A percentile compares a stretch with the other conserved stretches of the same genome.
These are phyloP conservation scores for Drosophila trapezifrons DNA, from an alignment of 1,140 invertebrate species.

Conservation along the genomic window DNA sequence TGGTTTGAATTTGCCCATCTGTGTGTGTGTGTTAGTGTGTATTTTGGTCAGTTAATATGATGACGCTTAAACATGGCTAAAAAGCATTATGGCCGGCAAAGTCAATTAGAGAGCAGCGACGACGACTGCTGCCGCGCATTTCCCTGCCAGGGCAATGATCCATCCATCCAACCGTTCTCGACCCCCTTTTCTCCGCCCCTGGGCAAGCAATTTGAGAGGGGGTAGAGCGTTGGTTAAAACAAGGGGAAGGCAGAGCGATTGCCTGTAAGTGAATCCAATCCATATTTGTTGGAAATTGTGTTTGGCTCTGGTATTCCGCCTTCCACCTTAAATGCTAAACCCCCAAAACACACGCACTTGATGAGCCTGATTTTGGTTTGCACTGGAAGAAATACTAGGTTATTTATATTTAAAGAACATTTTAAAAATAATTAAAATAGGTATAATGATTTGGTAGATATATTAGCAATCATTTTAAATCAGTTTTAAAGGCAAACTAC, in stretches of 20 bases:
- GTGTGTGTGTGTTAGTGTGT: constrained; percentile 17
- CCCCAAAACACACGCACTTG: constrained; percentile 34
- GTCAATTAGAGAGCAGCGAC: constrained; percentile 67
- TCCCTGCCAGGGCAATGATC: constrained; percentile 24
- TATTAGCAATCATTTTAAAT: not conserved
- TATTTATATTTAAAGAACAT: not conserved
- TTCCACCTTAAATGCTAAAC: constrained; percentile 34
- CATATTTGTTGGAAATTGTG: constrained; percentile 68
- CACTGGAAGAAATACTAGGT: not conserved
- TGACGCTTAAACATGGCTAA: constrained; percentile 71
- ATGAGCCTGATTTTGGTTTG: constrained; percentile 52
- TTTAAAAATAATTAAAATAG: not conserved
- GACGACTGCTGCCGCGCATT: constrained; percentile 22
- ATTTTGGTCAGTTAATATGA: constrained; percentile 59
- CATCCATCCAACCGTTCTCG: not conserved
- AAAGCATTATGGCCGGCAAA: constrained; percentile 72
- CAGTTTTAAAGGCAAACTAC: not conserved
- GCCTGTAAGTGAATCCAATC: constrained; percentile 53
- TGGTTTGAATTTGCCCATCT: not conserved
- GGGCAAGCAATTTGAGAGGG: constrained; percentile 25
- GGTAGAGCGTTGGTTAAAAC: too few species aligned
- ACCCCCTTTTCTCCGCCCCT: constrained; percentile 10
- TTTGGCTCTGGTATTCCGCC: constrained; percentile 62
- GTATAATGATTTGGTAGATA: too few species aligned
- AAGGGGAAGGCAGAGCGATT: constrained; percentile 5